Conservation (phyloP, 2,797 vertebrate species). For the Halcyon smyrnensis region DNA sequence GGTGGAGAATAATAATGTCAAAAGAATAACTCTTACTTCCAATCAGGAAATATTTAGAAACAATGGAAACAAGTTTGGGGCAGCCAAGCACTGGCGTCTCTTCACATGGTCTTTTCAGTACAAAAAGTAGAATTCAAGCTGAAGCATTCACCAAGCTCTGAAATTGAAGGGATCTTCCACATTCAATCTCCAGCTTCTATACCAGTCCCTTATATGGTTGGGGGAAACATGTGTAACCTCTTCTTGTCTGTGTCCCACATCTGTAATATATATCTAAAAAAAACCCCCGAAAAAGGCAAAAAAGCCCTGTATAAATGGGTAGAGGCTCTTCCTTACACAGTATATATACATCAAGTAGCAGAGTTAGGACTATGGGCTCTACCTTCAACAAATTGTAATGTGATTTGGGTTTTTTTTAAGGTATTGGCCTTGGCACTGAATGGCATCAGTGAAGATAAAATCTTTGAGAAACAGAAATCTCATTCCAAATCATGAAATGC, state of each 20-base stretch:
- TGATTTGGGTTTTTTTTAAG: background rate
- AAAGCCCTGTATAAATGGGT: background rate
- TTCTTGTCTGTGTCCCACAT: background rate
- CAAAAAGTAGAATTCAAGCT: background rate
- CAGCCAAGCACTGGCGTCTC: background rate
- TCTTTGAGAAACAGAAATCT: background rate
- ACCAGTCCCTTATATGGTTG: background rate
- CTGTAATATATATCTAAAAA: background rate
- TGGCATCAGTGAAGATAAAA: background rate
- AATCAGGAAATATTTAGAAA: background rate
- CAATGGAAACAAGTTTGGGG: background rate
- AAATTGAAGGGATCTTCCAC: background rate
- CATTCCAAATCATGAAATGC: background rate
- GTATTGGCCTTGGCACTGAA: background rate
- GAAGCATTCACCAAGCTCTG: background rate
- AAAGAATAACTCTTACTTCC: background rate
- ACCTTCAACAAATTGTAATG: background rate
- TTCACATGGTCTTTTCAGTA: background rate
- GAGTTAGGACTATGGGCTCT: background rate
- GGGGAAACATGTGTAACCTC: background rate
- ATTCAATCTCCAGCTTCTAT: background rate
- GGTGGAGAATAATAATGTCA: background rate
- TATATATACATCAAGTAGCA: background rate
- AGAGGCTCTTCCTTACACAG: background rate
- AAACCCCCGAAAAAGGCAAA: fast-evolving